These are phyloP conservation scores for Adela reaumurella DNA, from an alignment of 2,888 invertebrate genomes.

Conservation along the genomic window DNA sequence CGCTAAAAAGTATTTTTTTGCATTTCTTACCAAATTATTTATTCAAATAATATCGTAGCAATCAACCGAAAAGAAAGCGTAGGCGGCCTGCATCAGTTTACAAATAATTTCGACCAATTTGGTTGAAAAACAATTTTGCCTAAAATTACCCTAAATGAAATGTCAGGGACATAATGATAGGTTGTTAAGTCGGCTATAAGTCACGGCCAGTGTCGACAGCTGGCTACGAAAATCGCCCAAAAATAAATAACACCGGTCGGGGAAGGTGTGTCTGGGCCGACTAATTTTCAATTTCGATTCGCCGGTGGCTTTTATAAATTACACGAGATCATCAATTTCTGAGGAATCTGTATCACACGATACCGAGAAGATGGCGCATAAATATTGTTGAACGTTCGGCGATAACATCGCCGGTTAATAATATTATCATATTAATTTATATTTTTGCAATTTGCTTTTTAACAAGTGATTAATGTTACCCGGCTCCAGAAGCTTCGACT, in stretches of 20 bases:
- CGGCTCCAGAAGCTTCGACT: too few relatives aligned
- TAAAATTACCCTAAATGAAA: constrained; percentile 42
- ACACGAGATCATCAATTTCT: constrained; percentile 23
- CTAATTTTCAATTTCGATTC: constrained; percentile 51
- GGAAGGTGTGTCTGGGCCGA: constrained; percentile 43
- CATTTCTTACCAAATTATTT: too few relatives aligned
- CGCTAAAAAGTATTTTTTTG: too few relatives aligned
- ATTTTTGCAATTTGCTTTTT: neutral
- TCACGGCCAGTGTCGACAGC: constrained; percentile 50
- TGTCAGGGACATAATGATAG: constrained; percentile 48
- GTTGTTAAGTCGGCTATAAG: constrained; percentile 44
- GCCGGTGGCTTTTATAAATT: constrained; percentile 46
- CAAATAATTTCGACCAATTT: neutral
- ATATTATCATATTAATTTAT: neutral
- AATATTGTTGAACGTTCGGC: constrained; percentile 19
- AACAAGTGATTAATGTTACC: neutral
- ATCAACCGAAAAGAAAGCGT: too few relatives aligned
- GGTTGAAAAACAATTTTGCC: constrained; percentile 37
- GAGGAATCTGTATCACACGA: constrained; percentile 29
- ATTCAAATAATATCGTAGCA: too few relatives aligned
- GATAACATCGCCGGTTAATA: neutral
- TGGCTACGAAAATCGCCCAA: constrained; percentile 25
- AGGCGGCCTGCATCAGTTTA: too few relatives aligned
- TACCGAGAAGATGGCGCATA: constrained; percentile 28
- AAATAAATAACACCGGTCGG: constrained; percentile 34